Conservation (phyloP, 2,888 invertebrate genomes). For the Drosophila ustulata region DNA sequence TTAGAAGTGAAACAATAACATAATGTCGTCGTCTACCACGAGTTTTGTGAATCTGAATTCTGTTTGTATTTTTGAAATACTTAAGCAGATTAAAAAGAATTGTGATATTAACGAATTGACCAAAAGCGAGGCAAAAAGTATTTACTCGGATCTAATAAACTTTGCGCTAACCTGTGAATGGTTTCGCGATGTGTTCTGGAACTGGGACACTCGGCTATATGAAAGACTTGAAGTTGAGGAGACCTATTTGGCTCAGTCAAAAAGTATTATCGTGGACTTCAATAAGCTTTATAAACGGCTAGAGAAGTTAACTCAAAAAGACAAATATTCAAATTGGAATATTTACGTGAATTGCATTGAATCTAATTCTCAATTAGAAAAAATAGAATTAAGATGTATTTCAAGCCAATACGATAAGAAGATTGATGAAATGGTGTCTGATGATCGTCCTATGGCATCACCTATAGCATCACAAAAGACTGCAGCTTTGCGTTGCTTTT, state of each 20-base stretch:
- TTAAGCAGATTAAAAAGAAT: conserved; percentile 2
- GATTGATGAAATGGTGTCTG: background rate
- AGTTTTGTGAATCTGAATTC: background rate
- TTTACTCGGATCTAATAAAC: conserved; percentile 2
- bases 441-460: background rate
- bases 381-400: background rate
- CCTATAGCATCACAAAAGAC: background rate
- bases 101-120: conserved; percentile 4
- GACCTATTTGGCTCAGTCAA: background rate
- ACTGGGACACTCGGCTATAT: background rate
- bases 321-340: background rate
- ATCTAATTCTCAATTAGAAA: background rate
- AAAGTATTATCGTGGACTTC: background rate
- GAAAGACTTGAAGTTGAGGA: conserved; percentile 1
- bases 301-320: background rate
- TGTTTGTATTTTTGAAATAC: background rate
- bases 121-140: background rate
- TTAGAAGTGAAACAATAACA: background rate
- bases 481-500: background rate
- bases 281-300: background rate
- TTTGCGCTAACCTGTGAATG: conserved; percentile 5
- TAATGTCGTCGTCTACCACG: background rate
- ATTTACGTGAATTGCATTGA: background rate
- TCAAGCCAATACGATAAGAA: background rate
- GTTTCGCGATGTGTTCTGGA: background rate